Evolutionary conservation across 2,113 vertebrate species (phyloP), one percentile per base, ranked within the genome.

Genomic region (Dasyornis broadbenti): DNA sequence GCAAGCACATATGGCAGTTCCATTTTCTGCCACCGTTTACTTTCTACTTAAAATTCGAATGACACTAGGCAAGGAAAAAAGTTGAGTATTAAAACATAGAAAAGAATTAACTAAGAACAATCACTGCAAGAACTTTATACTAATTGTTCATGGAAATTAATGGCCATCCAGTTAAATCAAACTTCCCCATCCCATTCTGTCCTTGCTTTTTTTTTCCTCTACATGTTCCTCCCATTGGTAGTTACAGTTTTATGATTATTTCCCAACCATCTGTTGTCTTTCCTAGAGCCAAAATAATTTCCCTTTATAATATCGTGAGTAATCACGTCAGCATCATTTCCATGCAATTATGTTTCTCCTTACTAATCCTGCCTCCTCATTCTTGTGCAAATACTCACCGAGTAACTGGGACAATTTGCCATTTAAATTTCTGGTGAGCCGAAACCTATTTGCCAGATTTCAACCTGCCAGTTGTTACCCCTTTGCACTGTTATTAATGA

Each of bases 231-330:
- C 60, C 78, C 89, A 93, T 95, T 82, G 73, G 76, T 90, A 80
- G 85, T 76, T 95, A 50, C 47, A 89, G 47, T 69, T 96, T 89
- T 71, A 80, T 85, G 89, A 66, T 86, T 68, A 71, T 91, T 92
- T 89, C 70, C 54, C 52, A 88, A 61, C 91, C 87, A 95, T 95
- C 92, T 97, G 92, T 64, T 95, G 56, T 49, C 66, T 80, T 70
- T 82, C 52, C 86, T 87, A 65, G n/a, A 82, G 92, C 79, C 94
- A 96, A 86, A 89, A 91, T 80, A n/a, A 93, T 95, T 89, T 95
- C 71, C 80, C 81, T 95, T 91, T 92, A 28, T 81, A 78, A 95
- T 69, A 35, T 50, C 1, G 3, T 86, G 66, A 89, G 75, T 86
- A 40, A 77, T 90, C 20, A 10, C 13, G 3, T 69, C 70, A 52